phyloP scores from a whole-genome alignment of 2,113 vertebrate genomes.

The Aptenodytes patagonicus region DNA sequence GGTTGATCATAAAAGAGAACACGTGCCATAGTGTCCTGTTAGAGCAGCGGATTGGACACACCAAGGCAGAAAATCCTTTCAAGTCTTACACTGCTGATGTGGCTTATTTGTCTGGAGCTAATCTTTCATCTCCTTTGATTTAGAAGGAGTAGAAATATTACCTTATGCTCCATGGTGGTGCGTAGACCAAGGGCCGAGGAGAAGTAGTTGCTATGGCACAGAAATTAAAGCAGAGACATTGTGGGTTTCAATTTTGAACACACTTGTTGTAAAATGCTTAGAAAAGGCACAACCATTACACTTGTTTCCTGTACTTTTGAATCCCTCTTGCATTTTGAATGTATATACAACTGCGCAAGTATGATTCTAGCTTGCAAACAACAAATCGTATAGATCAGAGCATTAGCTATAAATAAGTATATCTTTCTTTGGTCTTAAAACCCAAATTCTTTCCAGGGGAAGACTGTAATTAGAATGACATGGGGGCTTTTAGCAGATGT shows the following conservation, averaged over 20 bases:
- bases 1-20: neutral
- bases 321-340: neutral
- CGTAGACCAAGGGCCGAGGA: neutral
- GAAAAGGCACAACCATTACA: neutral
- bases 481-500: conserved; percentile 68
- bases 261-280: neutral
- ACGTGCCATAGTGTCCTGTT: neutral
- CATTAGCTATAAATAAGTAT: neutral
- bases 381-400: neutral
- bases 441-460: conserved; percentile 44
- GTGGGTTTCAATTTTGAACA: neutral
- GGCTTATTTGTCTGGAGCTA: neutral
- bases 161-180: neutral
- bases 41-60: neutral
- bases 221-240: neutral
- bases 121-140: neutral
- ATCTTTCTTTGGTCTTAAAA: conserved; percentile 42
- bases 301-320: neutral
- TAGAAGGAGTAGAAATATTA: neutral
- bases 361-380: neutral
- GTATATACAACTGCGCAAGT: neutral
- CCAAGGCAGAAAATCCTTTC: neutral
- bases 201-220: neutral
- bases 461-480: conserved; percentile 64
- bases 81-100: neutral